These are phyloP conservation scores for Vulpes vulpes DNA, from an alignment of 2,113 vertebrate genomes.

Conservation along the genomic window DNA sequence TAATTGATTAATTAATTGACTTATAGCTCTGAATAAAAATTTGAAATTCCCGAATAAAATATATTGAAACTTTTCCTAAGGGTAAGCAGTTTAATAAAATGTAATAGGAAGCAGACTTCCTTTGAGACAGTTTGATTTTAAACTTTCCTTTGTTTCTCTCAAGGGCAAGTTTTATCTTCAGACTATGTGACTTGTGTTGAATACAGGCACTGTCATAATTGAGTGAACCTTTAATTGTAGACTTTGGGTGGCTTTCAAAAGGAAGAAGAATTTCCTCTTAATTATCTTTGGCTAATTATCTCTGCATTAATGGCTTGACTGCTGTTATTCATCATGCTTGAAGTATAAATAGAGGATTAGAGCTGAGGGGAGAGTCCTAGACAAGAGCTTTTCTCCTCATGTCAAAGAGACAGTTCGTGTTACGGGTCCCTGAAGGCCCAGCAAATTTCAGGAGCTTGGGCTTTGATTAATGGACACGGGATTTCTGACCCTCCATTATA, in stretches of 20 bases:
- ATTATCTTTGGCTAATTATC: conserved; percentile 78
- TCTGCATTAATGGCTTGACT: conserved; percentile 62
- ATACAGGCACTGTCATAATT: conserved; percentile 60
- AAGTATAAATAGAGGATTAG: conserved; percentile 53
- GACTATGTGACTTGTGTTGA: conserved; percentile 68
- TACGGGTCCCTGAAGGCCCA: neutral
- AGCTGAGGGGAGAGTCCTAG: neutral
- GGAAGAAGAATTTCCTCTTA: conserved; percentile 68
- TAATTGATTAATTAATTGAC: conserved; percentile 58
- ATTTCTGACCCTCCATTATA: neutral
- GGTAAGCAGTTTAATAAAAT: conserved; percentile 21
- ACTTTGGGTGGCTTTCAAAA: conserved; percentile 62
- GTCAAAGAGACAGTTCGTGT: neutral
- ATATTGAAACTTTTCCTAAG: neutral
- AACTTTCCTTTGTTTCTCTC: conserved; percentile 62
- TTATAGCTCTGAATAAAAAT: conserved; percentile 60
- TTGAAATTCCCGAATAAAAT: conserved; percentile 52
- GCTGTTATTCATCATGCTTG: conserved; percentile 63
- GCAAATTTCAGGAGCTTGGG: neutral
- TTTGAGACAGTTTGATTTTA: conserved; percentile 65
- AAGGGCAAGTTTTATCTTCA: conserved; percentile 68
- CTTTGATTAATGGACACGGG: neutral
- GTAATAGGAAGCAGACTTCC: neutral
- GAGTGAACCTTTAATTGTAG: conserved; percentile 71
- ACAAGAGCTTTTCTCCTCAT: conserved; percentile 16